Percentiles rank a stretch among this genome's conserved stretches.
phyloP scores from a whole-genome alignment of 1,140 invertebrate species.

The Musca domestica region DNA sequence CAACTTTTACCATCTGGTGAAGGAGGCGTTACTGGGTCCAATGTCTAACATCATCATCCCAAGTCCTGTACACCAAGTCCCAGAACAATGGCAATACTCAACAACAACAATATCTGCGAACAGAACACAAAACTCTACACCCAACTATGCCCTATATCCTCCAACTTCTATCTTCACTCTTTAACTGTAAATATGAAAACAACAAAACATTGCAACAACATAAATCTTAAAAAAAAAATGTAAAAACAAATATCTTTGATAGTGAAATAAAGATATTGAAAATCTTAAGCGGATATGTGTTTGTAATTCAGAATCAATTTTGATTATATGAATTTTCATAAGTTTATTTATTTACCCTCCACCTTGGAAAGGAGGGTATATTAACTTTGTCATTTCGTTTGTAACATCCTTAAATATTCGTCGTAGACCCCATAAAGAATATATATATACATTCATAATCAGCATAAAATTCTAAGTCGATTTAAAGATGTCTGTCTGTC shows the following conservation, averaged over 20 bases:
- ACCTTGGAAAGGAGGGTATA: no score
- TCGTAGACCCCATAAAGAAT: no score
- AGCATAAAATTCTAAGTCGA: no score
- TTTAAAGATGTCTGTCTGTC: no score
- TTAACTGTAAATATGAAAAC: constrained; percentile 19
- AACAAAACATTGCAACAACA: constrained; percentile 19
- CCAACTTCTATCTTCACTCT: constrained; percentile 13
- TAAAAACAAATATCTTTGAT: constrained; percentile 14
- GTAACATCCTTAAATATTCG: no score
- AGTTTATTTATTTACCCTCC: no score
- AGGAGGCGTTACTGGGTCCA: neutral
- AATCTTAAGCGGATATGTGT: no score
- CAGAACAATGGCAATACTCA: constrained; percentile 40
- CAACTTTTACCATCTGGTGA: neutral
- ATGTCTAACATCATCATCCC: neutral
- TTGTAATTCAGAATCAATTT: no score
- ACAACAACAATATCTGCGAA: constrained; percentile 47
- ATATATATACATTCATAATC: no score
- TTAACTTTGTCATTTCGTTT: no score
- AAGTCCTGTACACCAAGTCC: constrained; percentile 41
- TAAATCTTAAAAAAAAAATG: constrained; percentile 18
- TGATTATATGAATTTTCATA: no score
- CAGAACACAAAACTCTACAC: neutral
- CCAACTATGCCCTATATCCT: neutral
- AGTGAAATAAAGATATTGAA: neutral